Evolutionary conservation across 2,888 invertebrate species (phyloP).

Genomic region (Drosophila monieri): DNA sequence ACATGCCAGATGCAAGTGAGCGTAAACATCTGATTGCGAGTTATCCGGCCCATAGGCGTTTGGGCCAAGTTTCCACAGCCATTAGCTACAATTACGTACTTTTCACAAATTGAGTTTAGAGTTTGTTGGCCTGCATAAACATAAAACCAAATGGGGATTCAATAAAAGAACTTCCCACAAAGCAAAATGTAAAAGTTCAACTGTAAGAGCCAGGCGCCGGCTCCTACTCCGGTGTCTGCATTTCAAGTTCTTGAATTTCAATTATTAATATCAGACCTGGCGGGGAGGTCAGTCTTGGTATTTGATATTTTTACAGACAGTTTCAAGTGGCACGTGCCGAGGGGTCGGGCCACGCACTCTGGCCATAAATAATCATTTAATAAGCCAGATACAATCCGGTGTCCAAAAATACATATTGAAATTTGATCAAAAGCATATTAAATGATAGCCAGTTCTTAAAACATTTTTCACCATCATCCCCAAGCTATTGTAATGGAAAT

Average conservation of each 20-base stretch:
- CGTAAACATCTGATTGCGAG: constrained; percentile 58
- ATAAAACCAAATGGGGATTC: constrained; percentile 34
- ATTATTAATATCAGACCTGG: constrained; percentile 22
- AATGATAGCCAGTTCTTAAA: constrained; percentile 8
- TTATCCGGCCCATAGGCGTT: constrained; percentile 12
- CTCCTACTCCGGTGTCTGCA: not conserved
- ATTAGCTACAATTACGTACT: constrained; percentile 71
- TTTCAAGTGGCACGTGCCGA: constrained; percentile 39
- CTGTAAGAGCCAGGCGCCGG: not conserved
- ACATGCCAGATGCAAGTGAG: constrained; percentile 21
- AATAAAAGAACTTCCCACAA: constrained; percentile 30
- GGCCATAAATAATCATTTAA: constrained; percentile 72
- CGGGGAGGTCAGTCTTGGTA: constrained; percentile 9
- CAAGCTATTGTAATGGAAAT: not conserved
- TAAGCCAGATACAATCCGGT: constrained; percentile 58
- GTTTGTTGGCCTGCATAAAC: constrained; percentile 42
- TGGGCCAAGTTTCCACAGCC: constrained; percentile 42
- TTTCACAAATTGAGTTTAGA: constrained; percentile 62
- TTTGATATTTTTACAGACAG: constrained; percentile 37
- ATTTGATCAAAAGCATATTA: constrained; percentile 23
- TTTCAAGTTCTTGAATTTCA: constrained; percentile 20
- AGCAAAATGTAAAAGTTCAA: constrained; percentile 7
- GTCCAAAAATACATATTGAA: constrained; percentile 30
- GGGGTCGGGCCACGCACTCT: constrained; percentile 47
- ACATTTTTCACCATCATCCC: not conserved